Evolutionary conservation across 2,888 invertebrate species (phyloP).

Genomic region (Bruchidius siliquastri): DNA sequence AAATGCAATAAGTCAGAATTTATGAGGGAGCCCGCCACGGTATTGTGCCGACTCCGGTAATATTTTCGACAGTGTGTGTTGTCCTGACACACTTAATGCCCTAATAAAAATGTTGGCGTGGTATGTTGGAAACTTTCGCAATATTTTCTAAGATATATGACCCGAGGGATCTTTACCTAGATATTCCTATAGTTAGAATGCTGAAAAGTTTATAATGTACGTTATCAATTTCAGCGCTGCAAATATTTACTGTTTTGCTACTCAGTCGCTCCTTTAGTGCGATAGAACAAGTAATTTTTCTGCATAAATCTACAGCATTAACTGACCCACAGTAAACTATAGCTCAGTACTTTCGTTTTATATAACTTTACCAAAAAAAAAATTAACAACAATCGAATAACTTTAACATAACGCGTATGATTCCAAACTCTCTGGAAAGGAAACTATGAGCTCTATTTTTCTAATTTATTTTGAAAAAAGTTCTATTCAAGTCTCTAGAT

Average conservation of each 20-base stretch:
- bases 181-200: not conserved
- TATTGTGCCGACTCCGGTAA: not conserved
- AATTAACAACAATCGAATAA: too few relatives aligned
- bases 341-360: too few relatives aligned
- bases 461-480: too few relatives aligned
- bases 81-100: not conserved
- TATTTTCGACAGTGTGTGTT: not conserved
- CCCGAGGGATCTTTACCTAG: not conserved
- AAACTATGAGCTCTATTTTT: too few relatives aligned
- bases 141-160: not conserved
- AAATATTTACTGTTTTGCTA: not conserved
- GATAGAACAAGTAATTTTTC: too few relatives aligned
- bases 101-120: not conserved
- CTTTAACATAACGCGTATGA: too few relatives aligned
- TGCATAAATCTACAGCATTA: too few relatives aligned
- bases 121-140: not conserved
- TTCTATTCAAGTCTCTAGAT: too few relatives aligned
- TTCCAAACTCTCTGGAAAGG: too few relatives aligned
- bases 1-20: not conserved
- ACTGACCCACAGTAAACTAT: too few relatives aligned
- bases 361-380: too few relatives aligned
- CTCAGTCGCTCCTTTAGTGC: not conserved
- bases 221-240: not conserved
- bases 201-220: not conserved
- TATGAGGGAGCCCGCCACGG: not conserved